Evolutionary conservation across 2,888 invertebrate genomes (phyloP), one percentile per base, ranked within the genome.

Genomic region (Netelia fuscicornis): DNA sequence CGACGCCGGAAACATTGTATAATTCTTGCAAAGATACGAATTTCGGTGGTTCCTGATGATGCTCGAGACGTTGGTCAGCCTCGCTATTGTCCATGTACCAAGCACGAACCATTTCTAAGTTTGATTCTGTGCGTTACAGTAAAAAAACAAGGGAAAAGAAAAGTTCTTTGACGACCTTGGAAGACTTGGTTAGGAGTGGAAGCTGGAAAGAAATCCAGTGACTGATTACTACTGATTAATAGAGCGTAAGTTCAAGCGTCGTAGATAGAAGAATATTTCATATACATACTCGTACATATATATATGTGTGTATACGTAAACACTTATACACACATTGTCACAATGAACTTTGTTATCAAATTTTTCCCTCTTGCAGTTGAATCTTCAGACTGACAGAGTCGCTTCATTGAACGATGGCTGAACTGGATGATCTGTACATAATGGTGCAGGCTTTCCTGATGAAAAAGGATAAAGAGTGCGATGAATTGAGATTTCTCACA

Each of bases 41-140:
- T 91, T 96, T 94, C 1, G 97, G 97, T 1, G 98, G 98, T 89
- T 95, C 95, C 76, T 95, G 95, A 89, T 98, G 97, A 92, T 98
- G 98, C 90, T 98, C 97, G 87, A 96, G 93, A 44, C 98, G 95
- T 94, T 98, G 98, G 93, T 99, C 98, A n/a, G 89, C 88, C 23
- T 87, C 86, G 13, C 92, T 92, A 60, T 95, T 95, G 88, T 95
- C 94, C 97, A 98, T 98, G 91, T 96, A 97, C 98, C 98, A 99
- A 17, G 96, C 97, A 90, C 95, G 95, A 25, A 98, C 98, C 98
- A 98, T 98, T 92, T 94, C 88, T 56, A 82, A 62, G 54, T 60
- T 75, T 42, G 58, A 2, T 3, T 81, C 76, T 37, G 54, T 58
- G 20, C n/a, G 13, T 23, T 5, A 30, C 11, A 13, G 62, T 6